Percentiles rank a stretch among this genome's conserved stretches.
Conservation (phyloP, 2,888 invertebrate genomes). For the Piscicola geometra region DNA sequence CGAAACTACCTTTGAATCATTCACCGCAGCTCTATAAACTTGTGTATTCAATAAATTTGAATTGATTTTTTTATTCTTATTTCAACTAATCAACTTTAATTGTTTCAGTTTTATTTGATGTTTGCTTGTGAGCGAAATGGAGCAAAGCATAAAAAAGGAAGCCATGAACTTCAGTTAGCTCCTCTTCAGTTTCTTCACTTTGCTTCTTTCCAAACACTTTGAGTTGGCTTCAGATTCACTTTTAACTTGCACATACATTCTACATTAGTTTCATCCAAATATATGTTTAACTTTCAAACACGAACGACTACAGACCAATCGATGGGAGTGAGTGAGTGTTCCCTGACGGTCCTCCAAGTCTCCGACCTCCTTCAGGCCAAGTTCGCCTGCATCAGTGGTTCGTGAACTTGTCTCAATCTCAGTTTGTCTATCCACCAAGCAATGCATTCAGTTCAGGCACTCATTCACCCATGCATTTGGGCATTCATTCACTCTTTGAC, state of each 20-base stretch:
- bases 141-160: not conserved
- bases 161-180: slow-evolving; percentile 31
- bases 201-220: not conserved
- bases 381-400: slow-evolving; percentile 80
- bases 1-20: too few species aligned
- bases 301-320: slow-evolving; percentile 52
- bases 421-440: not conserved
- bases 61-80: not conserved
- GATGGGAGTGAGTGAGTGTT: slow-evolving; percentile 57
- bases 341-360: slow-evolving; percentile 70
- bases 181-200: not conserved
- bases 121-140: too few species aligned
- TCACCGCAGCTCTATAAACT: too few species aligned
- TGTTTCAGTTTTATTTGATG: too few species aligned
- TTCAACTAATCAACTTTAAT: not conserved
- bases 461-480: not conserved
- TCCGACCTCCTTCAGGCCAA: slow-evolving; percentile 80
- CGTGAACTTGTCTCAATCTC: slow-evolving; percentile 37
- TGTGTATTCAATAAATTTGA: too few species aligned
- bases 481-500: not conserved
- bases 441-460: not conserved
- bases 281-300: not conserved
- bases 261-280: not conserved
- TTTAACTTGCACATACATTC: too few species aligned
- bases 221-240: not conserved